Percentiles rank a stretch among this genome's conserved stretches.
These are phyloP conservation scores for Cheilosia scutellata DNA, from an alignment of 2,888 invertebrate species.

Conservation along the genomic window DNA sequence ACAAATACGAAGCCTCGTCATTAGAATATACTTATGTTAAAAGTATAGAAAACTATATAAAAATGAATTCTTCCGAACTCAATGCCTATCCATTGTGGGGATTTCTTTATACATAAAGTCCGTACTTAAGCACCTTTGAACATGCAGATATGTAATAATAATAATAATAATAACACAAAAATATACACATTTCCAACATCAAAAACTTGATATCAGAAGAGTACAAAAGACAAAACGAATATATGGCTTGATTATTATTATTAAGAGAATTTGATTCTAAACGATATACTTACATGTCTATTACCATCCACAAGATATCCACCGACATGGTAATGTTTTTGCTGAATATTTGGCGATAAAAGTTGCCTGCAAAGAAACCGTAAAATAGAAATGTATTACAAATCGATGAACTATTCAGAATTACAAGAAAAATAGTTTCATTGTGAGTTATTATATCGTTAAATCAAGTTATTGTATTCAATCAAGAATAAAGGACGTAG, in stretches of 20 bases:
- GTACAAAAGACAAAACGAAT: constrained; percentile 21
- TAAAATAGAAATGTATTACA: constrained; percentile 42
- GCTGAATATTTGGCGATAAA: constrained; percentile 95
- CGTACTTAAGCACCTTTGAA: too few species aligned
- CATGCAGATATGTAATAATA: too few species aligned
- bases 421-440: not conserved
- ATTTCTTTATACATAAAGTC: too few species aligned
- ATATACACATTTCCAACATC: too few species aligned
- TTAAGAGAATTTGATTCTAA: not conserved
- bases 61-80: too few species aligned
- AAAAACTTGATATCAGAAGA: too few species aligned
- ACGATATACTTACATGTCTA: constrained; percentile 82
- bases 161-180: too few species aligned
- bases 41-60: too few species aligned
- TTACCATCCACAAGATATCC: constrained; percentile 88
- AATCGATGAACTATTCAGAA: constrained; percentile 12
- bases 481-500: not conserved
- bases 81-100: too few species aligned
- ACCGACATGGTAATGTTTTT: constrained; percentile 94
- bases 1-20: too few species aligned
- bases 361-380: constrained; percentile 91
- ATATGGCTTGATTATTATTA: not conserved
- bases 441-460: not conserved
- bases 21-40: too few species aligned
- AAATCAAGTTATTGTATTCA: not conserved